phyloP scores from a whole-genome alignment of 2,888 invertebrate genomes.

The Cantharis nigra region DNA sequence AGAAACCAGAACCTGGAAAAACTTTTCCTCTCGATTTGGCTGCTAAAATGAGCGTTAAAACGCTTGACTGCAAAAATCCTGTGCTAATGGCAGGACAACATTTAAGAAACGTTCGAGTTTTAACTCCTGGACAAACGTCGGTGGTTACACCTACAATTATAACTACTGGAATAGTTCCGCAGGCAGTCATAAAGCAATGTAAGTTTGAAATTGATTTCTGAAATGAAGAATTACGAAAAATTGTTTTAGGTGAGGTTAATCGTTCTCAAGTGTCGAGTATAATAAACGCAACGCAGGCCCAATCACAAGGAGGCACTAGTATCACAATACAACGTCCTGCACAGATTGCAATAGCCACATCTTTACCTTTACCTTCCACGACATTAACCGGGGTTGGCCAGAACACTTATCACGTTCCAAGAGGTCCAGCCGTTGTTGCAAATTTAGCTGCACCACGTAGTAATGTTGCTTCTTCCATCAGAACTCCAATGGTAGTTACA shows the following conservation, averaged over 20 bases:
- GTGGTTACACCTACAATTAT: conserved; percentile 52
- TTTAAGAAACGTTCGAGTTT: conserved; percentile 52
- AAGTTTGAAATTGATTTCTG: conserved; percentile 17
- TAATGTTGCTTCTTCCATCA: conserved; percentile 58
- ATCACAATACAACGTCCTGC: conserved; percentile 50
- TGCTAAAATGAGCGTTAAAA: conserved; percentile 59
- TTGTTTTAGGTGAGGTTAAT: conserved; percentile 28
- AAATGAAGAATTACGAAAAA: not conserved
- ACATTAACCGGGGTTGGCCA: conserved; percentile 44
- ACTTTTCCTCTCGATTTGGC: conserved; percentile 61
- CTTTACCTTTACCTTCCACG: conserved; percentile 47
- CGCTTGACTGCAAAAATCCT: conserved; percentile 54
- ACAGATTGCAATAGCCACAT: conserved; percentile 52
- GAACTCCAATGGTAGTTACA: conserved; percentile 52
- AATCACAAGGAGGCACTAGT: conserved; percentile 39
- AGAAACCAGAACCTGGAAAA: conserved; percentile 61
- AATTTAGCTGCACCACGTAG: conserved; percentile 72
- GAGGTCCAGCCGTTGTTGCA: conserved; percentile 76
- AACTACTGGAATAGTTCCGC: conserved; percentile 56
- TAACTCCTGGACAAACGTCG: conserved; percentile 46
- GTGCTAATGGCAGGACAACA: conserved; percentile 51
- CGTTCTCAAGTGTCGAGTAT: conserved; percentile 25
- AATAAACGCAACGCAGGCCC: conserved; percentile 33
- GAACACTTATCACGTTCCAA: conserved; percentile 51
- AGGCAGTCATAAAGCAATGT: conserved; percentile 61